Conservation (phyloP, 2,797 vertebrate genomes). For the Anniella stebbinsi region DNA sequence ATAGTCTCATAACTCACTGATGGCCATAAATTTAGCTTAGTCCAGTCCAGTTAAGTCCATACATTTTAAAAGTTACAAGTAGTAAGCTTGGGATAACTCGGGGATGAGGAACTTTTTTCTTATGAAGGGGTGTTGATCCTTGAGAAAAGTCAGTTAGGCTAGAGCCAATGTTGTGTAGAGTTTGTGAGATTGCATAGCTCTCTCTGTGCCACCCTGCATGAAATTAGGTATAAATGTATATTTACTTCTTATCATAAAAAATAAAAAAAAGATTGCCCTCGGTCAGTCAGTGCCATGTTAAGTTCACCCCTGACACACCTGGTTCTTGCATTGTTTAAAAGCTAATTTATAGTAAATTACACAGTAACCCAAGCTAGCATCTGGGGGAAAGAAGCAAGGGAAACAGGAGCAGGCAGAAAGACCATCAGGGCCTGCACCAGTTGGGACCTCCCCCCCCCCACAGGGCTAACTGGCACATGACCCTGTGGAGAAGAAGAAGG, state of each 20-base stretch:
- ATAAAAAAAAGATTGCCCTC: too few species aligned
- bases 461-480: too few species aligned
- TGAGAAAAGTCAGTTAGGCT: neutral
- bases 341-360: neutral
- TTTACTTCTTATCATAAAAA: neutral
- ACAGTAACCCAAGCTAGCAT: neutral
- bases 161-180: neutral
- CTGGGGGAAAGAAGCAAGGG: too few species aligned
- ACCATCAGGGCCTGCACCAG: too few species aligned
- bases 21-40: neutral
- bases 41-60: neutral
- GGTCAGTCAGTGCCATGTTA: neutral
- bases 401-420: too few species aligned
- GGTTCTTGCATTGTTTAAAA: neutral
- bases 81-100: neutral
- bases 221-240: neutral
- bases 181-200: neutral
- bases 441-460: too few species aligned
- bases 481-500: too few species aligned
- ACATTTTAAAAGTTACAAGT: neutral
- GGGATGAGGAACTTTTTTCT: neutral
- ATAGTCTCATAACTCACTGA: neutral
- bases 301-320: neutral
- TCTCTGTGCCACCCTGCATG: neutral
- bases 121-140: neutral